These are phyloP conservation scores for Trachelipus rathkii DNA, from an alignment of 1,140 invertebrate species.

Conservation along the genomic window DNA sequence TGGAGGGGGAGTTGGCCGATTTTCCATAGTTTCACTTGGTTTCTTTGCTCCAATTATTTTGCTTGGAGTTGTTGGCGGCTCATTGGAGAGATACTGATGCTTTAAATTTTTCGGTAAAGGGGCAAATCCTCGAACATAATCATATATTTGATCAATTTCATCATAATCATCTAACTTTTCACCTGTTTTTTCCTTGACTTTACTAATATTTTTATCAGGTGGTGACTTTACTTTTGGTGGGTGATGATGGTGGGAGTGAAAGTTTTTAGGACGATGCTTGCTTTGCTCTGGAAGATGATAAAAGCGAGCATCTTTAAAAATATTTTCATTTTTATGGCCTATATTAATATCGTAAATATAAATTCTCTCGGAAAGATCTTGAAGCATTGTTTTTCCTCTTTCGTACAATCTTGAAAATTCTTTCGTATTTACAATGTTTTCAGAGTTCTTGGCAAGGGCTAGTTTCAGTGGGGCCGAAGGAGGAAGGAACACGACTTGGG, in stretches of 20 bases:
- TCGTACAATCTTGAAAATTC: conserved; percentile 76
- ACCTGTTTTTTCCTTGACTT: conserved; percentile 16
- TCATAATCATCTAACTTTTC: conserved; percentile 73
- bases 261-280: conserved; percentile 46
- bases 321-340: conserved; percentile 38
- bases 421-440: conserved; percentile 69
- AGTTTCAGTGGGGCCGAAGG: conserved; percentile 79
- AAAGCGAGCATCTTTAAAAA: conserved; percentile 34
- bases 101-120: conserved; percentile 74
- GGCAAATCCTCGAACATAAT: conserved; percentile 86
- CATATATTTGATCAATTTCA: conserved; percentile 94
- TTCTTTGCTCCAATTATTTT: conserved; percentile 52
- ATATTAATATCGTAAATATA: conserved; percentile 49
- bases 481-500: conserved; percentile 73
- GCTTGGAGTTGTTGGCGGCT: conserved; percentile 45
- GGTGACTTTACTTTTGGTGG: conserved; percentile 41
- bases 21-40: conserved; percentile 49
- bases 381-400: conserved; percentile 69
- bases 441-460: conserved; percentile 74
- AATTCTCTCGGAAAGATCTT: conserved; percentile 78
- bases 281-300: conserved; percentile 30
- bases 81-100: conserved; percentile 58
- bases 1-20: conserved; percentile 78
- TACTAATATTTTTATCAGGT: conserved; percentile 49
- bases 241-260: conserved; percentile 51